A percentile compares a stretch with the other conserved stretches of the same genome.
phyloP scores from a whole-genome alignment of 2,888 invertebrate genomes.

The Cybosia mesomella region DNA sequence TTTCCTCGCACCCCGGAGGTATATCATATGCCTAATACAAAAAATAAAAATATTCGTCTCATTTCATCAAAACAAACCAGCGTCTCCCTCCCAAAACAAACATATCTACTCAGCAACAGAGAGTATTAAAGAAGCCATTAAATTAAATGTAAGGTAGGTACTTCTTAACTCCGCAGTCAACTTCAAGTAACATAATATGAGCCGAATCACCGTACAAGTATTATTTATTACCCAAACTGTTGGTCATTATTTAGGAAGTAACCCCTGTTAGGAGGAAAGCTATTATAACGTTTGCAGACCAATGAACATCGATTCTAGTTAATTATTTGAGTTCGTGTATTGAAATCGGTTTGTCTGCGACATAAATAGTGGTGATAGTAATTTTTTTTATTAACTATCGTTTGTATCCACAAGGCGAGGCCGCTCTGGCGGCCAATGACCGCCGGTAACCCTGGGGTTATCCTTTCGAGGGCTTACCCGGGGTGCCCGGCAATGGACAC shows the following conservation, averaged over 20 bases:
- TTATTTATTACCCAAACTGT: conserved; percentile 81
- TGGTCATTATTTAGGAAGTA: conserved; percentile 78
- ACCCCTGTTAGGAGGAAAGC: conserved; percentile 46
- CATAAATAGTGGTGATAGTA: too few relatives aligned
- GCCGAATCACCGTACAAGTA: conserved; percentile 75
- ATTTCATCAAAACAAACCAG: conserved; percentile 10
- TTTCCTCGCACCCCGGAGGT: too few relatives aligned
- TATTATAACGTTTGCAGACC: conserved; percentile 61
- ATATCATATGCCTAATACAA: background rate
- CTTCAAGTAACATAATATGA: conserved; percentile 40
- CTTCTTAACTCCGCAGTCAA: conserved; percentile 18
- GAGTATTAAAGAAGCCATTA: conserved; percentile 13
- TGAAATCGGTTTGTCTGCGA: conserved; percentile 25
- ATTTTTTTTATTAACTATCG: too few relatives aligned
- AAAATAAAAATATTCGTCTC: background rate
- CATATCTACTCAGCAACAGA: conserved; percentile 14
- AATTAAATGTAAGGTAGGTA: conserved; percentile 17
- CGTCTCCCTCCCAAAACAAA: background rate
- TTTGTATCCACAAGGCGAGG: too few relatives aligned
- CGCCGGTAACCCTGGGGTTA: too few relatives aligned
- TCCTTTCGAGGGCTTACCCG: too few relatives aligned
- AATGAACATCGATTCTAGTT: conserved; percentile 56
- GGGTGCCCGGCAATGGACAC: too few relatives aligned
- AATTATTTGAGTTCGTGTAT: conserved; percentile 46
- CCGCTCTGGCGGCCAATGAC: too few relatives aligned